phyloP scores from a whole-genome alignment of 2,113 vertebrate species.

The Argyrosomus japonicus region DNA sequence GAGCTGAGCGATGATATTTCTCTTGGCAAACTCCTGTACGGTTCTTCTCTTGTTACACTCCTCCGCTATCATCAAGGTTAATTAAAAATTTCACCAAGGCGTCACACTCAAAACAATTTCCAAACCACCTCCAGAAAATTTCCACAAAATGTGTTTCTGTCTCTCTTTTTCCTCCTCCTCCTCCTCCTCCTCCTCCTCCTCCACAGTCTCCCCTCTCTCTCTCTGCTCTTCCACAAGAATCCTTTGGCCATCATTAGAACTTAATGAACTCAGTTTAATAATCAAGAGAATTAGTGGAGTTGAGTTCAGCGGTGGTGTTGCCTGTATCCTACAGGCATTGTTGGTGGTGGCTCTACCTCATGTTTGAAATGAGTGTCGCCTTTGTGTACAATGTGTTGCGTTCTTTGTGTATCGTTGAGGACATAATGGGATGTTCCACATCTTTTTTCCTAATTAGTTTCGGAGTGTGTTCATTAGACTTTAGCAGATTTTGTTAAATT shows the following conservation, averaged over 20 bases:
- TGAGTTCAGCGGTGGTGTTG: constrained; percentile 31
- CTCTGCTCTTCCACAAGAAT: constrained; percentile 29
- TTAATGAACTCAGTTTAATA: constrained; percentile 72
- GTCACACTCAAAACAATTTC: constrained; percentile 37
- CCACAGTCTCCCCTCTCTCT: not conserved
- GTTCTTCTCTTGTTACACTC: constrained; percentile 34
- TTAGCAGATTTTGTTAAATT: constrained; percentile 68
- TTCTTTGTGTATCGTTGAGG: constrained; percentile 42
- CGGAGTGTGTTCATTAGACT: constrained; percentile 73
- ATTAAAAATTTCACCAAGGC: constrained; percentile 66
- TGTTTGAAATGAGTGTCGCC: constrained; percentile 39
- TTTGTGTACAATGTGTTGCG: constrained; percentile 50
- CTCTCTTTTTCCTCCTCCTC: constrained; percentile 4
- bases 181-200: constrained; percentile 1
- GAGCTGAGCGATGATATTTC: constrained; percentile 30
- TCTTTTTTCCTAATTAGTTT: constrained; percentile 74
- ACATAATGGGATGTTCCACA: constrained; percentile 65
- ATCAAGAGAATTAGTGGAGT: constrained; percentile 64
- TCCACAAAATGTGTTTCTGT: constrained; percentile 7
- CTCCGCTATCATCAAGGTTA: constrained; percentile 64
- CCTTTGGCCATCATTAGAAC: constrained; percentile 74
- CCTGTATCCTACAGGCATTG: constrained; percentile 50
- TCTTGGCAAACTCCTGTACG: constrained; percentile 28
- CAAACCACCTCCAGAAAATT: constrained; percentile 45
- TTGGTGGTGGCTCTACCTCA: not conserved